Base-by-base conservation (phyloP, 2,113 vertebrate genomes). In the Phrynosoma blainvillii region DNA sequence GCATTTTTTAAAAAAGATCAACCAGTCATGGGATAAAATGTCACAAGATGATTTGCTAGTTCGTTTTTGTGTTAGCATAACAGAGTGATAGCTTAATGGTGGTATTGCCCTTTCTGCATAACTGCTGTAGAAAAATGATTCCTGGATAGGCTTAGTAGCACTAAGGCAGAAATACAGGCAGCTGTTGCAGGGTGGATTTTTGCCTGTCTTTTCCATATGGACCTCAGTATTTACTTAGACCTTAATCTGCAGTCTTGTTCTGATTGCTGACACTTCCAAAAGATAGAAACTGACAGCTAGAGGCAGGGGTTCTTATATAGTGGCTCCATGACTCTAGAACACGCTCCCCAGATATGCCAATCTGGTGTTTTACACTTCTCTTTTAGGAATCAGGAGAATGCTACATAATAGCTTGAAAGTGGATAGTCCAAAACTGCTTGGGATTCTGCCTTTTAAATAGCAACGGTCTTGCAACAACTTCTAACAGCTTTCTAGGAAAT, bases 401-500 rank as follows among this genome's bases (percentile, higher is more conserved):
- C 56, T 59, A 59, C 56, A 59, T 59, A 59, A 59, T 59, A 47
- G 2, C 84, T 87, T 86, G 77, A 65, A 84, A 40, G 3, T 56
- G 65, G 68, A 88, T 1, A 2, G 71, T 93, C 71, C 25, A 25
- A 40, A 89, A 84, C 30, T 84, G 56, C 21, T 70, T 73, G 88
- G 75, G 71, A 75, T 21, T 25, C 16, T 32, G 40, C 23, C 54
- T 84, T 36, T 82, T 47, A 7, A 32, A 7, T 23, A 56, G 13
- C 73, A 27, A 62, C 23, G 40, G 16, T 82, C 47, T 40, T 78
- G 86, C 70, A 65, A 78, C 81, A 85, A 68, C 68, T 89, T 77
- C 12, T 74, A 82, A 18, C 79, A 84, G 27, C 85, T 62, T 92
- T 80, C 81, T 85, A 76, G 80, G 78, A 92, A 92, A 82, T 85